phyloP scores from a whole-genome alignment of 1,140 invertebrate species.

The Hydropsyche tenuis region DNA sequence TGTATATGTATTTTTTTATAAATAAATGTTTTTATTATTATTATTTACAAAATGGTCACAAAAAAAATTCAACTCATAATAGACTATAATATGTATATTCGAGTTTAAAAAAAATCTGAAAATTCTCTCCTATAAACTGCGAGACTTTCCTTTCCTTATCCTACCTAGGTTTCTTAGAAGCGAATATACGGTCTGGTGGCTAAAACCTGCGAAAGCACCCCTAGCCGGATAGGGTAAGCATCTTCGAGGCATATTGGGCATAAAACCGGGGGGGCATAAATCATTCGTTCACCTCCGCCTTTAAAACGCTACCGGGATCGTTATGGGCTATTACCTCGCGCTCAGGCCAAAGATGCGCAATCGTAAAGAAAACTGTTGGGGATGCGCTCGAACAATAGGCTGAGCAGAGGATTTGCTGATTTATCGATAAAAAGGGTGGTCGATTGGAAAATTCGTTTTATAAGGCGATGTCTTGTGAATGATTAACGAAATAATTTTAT shows the following conservation, averaged over 20 bases:
- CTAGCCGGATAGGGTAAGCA: background rate
- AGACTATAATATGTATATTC: background rate
- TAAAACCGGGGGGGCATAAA: conserved; percentile 13
- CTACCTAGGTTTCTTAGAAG: background rate
- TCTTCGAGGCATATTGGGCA: conserved; percentile 4
- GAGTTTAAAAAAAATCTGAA: background rate
- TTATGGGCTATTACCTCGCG: conserved; percentile 11
- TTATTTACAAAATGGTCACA: too few relatives aligned
- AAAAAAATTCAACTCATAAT: background rate
- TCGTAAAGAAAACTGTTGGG: background rate
- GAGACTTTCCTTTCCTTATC: background rate
- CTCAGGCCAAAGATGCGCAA: conserved; percentile 4
- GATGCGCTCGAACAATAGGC: background rate
- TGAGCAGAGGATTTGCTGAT: too few relatives aligned
- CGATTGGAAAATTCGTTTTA: too few relatives aligned
- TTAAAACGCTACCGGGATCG: conserved; percentile 6
- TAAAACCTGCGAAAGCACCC: too few relatives aligned
- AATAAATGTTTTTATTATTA: too few relatives aligned
- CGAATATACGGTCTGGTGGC: background rate
- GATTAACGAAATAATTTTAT: too few relatives aligned
- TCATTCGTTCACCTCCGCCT: conserved; percentile 14
- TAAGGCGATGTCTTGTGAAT: too few relatives aligned
- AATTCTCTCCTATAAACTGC: too few relatives aligned
- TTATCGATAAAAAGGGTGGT: too few relatives aligned
- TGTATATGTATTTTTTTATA: too few relatives aligned